These are phyloP conservation scores for Macrotis lagotis DNA, from an alignment of 2,113 vertebrate species.

Conservation along the genomic window DNA sequence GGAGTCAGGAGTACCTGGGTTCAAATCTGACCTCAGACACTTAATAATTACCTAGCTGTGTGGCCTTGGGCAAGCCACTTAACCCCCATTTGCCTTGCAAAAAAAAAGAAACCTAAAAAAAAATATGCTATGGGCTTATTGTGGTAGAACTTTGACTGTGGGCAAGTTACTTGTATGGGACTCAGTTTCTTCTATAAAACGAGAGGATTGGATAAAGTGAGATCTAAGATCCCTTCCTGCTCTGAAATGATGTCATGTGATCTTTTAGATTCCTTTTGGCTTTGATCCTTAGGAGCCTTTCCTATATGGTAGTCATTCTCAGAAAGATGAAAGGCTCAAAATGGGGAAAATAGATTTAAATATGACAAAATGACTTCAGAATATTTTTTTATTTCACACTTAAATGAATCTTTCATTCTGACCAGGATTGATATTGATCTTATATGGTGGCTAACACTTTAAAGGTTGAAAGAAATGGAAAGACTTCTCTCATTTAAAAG, in stretches of 20 bases:
- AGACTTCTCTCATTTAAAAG: constrained; percentile 57
- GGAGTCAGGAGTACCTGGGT: too few relatives aligned
- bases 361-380: constrained; percentile 64
- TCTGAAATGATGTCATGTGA: not conserved
- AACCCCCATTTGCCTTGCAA: too few relatives aligned
- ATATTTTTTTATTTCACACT: constrained; percentile 50
- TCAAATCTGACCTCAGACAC: too few relatives aligned
- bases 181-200: not conserved
- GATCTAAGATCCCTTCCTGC: not conserved
- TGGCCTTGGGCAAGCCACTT: too few relatives aligned
- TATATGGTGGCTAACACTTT: constrained; percentile 42
- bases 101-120: too few relatives aligned
- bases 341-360: constrained; percentile 73
- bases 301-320: constrained; percentile 38
- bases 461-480: constrained; percentile 52
- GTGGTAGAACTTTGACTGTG: not conserved
- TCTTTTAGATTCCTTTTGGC: not conserved
- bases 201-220: not conserved
- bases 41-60: too few relatives aligned
- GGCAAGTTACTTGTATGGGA: not conserved
- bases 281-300: constrained; percentile 1
- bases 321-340: constrained; percentile 62
- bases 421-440: constrained; percentile 48
- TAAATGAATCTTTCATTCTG: constrained; percentile 51
- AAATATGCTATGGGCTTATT: too few relatives aligned